phyloP scores from a whole-genome alignment of 2,797 vertebrate species.

The Tachyglossus aculeatus region DNA sequence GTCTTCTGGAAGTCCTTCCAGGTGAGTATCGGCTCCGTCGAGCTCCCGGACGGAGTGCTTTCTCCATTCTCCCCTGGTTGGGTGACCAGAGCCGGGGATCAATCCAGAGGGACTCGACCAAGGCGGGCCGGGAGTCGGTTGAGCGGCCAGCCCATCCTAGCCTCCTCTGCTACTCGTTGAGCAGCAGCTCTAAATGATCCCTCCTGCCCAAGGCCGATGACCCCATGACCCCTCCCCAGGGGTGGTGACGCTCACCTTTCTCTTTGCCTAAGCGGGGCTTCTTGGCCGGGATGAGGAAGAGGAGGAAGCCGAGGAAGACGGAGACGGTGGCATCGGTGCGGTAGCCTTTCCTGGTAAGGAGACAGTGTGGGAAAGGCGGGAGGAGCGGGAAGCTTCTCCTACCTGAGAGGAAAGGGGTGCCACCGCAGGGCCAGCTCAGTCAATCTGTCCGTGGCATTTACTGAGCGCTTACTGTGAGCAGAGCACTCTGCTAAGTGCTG shows the following conservation, averaged over 20 bases:
- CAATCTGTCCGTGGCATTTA: no score
- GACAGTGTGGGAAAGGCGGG: neutral
- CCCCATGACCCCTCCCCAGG: no score
- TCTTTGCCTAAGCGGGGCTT: slow-evolving; percentile 78
- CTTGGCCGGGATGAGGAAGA: slow-evolving; percentile 96
- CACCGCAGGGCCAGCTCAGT: no score
- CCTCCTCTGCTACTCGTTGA: neutral
- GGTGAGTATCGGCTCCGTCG: slow-evolving; percentile 89
- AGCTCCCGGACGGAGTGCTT: slow-evolving; percentile 55
- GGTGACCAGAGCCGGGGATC: neutral
- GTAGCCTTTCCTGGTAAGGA: slow-evolving; percentile 88
- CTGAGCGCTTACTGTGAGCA: no score
- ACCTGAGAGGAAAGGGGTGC: no score
- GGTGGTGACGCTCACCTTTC: slow-evolving; percentile 80
- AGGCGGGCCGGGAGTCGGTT: rapidly evolving
- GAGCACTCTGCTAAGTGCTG: no score
- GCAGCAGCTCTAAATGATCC: no score
- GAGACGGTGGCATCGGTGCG: slow-evolving; percentile 95
- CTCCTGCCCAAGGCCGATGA: no score
- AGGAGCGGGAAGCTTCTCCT: neutral
- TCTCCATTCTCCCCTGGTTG: slow-evolving; percentile 60
- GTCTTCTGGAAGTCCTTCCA: slow-evolving; percentile 98
- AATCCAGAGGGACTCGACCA: neutral
- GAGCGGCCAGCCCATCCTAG: neutral
- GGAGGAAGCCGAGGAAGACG: slow-evolving; percentile 93